phyloP scores from a whole-genome alignment of 2,797 vertebrate species.

The Garrulus glandarius region DNA sequence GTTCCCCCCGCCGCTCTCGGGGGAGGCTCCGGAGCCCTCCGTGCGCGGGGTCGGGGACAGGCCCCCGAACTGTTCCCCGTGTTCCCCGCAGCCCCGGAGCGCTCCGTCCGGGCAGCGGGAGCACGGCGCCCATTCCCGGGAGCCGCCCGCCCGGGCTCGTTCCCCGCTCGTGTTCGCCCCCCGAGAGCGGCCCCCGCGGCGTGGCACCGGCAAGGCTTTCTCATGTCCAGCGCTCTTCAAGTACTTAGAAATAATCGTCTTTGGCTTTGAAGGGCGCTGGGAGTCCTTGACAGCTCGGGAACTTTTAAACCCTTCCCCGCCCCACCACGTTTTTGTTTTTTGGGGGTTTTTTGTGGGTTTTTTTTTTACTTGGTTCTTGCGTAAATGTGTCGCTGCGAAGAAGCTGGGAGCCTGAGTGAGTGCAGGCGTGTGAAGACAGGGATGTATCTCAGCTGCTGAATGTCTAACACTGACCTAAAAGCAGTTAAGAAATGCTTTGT shows the following conservation, averaged over 20 bases:
- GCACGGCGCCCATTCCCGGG: not conserved
- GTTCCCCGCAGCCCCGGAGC: not conserved
- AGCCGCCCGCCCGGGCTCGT: not conserved
- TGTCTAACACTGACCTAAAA: not conserved
- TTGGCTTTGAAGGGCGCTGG: not conserved
- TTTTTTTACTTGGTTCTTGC: not conserved
- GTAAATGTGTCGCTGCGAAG: not conserved
- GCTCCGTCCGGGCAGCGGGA: not conserved
- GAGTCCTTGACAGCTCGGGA: not conserved
- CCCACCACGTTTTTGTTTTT: no score
- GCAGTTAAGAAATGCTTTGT: not conserved
- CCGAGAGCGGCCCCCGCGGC: not conserved
- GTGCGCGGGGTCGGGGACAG: not conserved
- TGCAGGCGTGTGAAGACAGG: not conserved
- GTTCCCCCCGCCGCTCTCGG: not conserved
- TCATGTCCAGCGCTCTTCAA: not conserved
- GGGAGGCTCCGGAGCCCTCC: not conserved
- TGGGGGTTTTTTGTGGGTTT: not conserved
- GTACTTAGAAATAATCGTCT: not conserved
- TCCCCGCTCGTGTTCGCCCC: not conserved
- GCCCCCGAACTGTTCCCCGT: accelerated
- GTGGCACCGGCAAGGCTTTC: not conserved
- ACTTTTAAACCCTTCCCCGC: not conserved
- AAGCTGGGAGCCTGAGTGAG: not conserved
- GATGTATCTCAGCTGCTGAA: not conserved